Base-by-base conservation (phyloP, 2,797 vertebrate species). In the Microctenopoma lineatum region DNA sequence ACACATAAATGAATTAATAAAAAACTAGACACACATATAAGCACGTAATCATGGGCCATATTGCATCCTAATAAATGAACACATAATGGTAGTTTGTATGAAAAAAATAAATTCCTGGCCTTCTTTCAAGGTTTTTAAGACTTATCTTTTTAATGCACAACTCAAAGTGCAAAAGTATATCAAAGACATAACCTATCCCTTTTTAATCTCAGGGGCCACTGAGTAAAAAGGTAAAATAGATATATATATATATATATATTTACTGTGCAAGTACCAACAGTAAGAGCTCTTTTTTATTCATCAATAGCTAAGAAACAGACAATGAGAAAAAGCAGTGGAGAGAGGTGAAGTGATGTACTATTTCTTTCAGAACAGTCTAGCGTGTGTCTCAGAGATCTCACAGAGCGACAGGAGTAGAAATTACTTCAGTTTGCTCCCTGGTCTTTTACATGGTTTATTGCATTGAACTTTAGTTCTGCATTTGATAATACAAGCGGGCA, bases 271-370 rank as follows among this genome's bases (percentile, higher is more conserved):
- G 39, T 7, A 48, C 56, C 56, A 67, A 45, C 16, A 48, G 44
- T 0, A 26, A 66, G 21, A 55, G 36, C 32, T 55, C 11, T 55
- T 58, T 53, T 25, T n/a, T 68, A 58, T 74, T 68, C 29, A 69
- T 58, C 54, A 63, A 44, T 63, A 57, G 50, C 48, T 10, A 52
- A 29, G 42, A 69, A 68, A 46, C 26, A 15, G n/a, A 63, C 7
- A 45, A 38, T 8, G 12, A 46, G 15, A 11, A 59, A 36, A 3
- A 46, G 59, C 2, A 10, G 42, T 54, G 56, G 41, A 76, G 58
- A 42, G 59, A 71, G 61, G 73, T 70, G 60, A 78, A 60, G 70
- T 60, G 39, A 56, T 38, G 51, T 77, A 70, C 26, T 10, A 13
- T 27, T 5, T 48, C 42, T 59, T 65, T 75, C 7, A 58, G 38